These are phyloP conservation scores for Rhineura floridana DNA, from an alignment of 2,113 vertebrate species.

Conservation along the genomic window DNA sequence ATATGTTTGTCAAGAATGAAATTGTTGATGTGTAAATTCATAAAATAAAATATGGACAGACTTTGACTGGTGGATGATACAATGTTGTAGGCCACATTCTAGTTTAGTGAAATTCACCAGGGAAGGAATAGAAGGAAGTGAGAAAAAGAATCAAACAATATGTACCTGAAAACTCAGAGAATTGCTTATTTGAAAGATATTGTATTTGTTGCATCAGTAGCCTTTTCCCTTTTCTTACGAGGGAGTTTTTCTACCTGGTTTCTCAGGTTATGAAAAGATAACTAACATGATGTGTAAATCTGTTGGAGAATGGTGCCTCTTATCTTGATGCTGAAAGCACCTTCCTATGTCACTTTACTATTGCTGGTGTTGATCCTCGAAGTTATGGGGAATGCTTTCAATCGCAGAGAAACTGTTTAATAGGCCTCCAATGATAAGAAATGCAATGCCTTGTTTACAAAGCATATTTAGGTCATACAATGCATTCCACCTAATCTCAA, in stretches of 20 bases:
- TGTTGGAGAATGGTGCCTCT: not conserved
- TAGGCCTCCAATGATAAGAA: constrained; percentile 18
- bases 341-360: constrained; percentile 4
- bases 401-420: constrained; percentile 18
- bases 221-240: not conserved
- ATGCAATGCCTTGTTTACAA: constrained; percentile 35
- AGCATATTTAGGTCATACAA: constrained; percentile 48
- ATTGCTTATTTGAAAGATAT: not conserved
- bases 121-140: not conserved
- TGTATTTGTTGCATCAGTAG: not conserved
- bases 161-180: not conserved
- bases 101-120: not conserved
- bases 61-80: not conserved
- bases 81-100: not conserved
- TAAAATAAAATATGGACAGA: not conserved
- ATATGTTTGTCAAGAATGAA: not conserved
- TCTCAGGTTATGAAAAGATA: not conserved
- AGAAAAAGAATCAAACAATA: not conserved
- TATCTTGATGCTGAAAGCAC: not conserved
- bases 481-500: constrained; percentile 28
- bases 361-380: constrained; percentile 1
- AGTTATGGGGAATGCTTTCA: constrained; percentile 10
- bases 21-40: not conserved
- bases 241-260: not conserved
- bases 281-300: constrained; percentile 6